phyloP scores from a whole-genome alignment of 2,888 invertebrate species.

The Rosalia funebris region DNA sequence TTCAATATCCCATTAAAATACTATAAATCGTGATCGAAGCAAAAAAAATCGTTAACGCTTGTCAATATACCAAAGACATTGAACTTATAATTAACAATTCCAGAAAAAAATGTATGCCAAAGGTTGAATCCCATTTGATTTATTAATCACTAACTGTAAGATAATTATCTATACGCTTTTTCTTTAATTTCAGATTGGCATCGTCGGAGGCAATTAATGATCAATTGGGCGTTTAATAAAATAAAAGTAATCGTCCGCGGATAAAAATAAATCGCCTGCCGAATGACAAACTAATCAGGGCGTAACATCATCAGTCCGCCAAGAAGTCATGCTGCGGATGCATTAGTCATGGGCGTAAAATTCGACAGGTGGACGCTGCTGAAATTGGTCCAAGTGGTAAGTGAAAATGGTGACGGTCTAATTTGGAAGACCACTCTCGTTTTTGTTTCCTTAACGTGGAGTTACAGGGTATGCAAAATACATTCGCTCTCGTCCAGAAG shows the following conservation, averaged over 20 bases:
- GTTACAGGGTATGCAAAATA: too few relatives aligned
- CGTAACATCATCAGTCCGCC: neutral
- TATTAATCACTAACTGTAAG: neutral
- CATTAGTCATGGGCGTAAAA: constrained; percentile 45
- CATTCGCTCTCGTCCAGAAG: too few relatives aligned
- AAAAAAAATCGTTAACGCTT: too few relatives aligned
- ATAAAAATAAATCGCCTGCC: neutral
- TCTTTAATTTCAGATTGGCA: neutral
- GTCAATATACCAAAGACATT: neutral
- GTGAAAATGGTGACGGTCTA: constrained; percentile 35
- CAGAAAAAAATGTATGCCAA: neutral
- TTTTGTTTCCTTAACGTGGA: too few relatives aligned
- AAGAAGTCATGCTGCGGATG: constrained; percentile 19
- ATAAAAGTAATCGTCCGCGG: constrained; percentile 3
- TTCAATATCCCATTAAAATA: too few relatives aligned
- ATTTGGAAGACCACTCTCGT: neutral
- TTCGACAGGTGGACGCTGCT: constrained; percentile 62
- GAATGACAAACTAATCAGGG: constrained; percentile 3
- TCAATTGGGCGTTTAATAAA: neutral
- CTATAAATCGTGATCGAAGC: too few relatives aligned
- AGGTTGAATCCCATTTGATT: neutral
- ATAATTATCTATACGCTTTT: neutral
- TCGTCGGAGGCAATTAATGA: neutral
- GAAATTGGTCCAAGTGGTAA: constrained; percentile 62
- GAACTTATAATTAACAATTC: neutral